Base-by-base conservation (phyloP, 2,888 invertebrate genomes). In the Tenodera sinensis region DNA sequence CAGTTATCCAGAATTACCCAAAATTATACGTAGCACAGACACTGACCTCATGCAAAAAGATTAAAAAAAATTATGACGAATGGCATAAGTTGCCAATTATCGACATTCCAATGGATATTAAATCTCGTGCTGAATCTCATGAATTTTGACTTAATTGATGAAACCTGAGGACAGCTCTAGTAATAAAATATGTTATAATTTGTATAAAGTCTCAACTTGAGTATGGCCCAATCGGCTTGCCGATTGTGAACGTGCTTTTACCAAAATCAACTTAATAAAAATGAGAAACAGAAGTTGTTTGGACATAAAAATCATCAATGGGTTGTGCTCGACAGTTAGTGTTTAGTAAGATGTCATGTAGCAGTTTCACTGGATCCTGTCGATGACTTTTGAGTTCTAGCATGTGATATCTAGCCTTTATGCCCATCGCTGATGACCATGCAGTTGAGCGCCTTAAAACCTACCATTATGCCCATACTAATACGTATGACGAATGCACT, bases 171-270 rank as follows among this genome's bases (percentile, higher is more conserved):
- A 85, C 15, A 85, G 83, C 14, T 25, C 87, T 82, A 81, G 71
- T 6, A 82, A 30, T 34, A 85, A 85, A 88, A 27, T 54, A 88
- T 90, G 3, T 88, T 54, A 71, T 54, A 28, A 87, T 54, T 87
- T 91, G 47, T 81, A 90, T 4, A 84, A 83, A 28, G 91, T 91
- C 90, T 83, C 90, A 89, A 89, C 90, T 81, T 88, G 91, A 89
- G 83, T 84, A 34, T 84, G 91, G 42, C 91, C 91, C 82, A 91
- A 91, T 86, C 90, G 91, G 25, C 91, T 91, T 88, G 91, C 91
- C 47, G 90, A 91, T 15, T 91, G 90, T 89, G 90, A 92, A 84
- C 81, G 91, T 85, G 91, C 90, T 4, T 91, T 91, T 83, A 91
- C 91, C 42, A 88, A 90, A 82, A 86, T 91, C 28, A 90, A 91